phyloP scores from a whole-genome alignment of 2,113 vertebrate genomes.

The Bubo bubo region DNA sequence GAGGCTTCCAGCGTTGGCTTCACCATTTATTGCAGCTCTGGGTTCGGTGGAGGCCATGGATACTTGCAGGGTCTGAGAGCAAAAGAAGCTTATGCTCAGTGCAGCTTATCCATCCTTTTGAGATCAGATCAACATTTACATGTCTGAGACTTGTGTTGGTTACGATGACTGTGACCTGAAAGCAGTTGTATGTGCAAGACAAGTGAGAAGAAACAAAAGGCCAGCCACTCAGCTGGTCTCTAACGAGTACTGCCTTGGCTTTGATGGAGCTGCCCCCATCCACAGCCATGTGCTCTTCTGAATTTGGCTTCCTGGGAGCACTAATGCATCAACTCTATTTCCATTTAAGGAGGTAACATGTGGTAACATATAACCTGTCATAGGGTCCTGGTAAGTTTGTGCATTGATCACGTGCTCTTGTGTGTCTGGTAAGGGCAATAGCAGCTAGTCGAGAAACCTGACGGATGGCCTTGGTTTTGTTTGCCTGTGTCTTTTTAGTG shows the following conservation, averaged over 20 bases:
- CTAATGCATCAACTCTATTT: neutral
- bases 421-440: neutral
- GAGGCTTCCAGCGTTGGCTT: neutral
- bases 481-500: neutral
- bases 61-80: neutral
- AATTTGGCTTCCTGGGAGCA: neutral
- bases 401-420: neutral
- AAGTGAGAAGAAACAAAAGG: neutral
- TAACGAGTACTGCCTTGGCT: neutral
- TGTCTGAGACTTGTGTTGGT: constrained; percentile 23
- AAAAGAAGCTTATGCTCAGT: constrained; percentile 46
- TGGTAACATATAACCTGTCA: neutral
- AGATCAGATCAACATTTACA: constrained; percentile 41
- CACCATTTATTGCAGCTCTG: neutral
- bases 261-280: neutral
- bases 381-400: neutral
- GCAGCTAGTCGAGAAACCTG: neutral
- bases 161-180: neutral
- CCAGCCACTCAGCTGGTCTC: neutral
- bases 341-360: neutral
- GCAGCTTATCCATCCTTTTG: constrained; percentile 27
- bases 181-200: neutral
- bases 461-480: neutral
- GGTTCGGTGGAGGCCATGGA: neutral
- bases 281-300: neutral